Evolutionary conservation across 2,888 invertebrate genomes (phyloP), one percentile per base, ranked within the genome.

Genomic region (Ischnura elegans): DNA sequence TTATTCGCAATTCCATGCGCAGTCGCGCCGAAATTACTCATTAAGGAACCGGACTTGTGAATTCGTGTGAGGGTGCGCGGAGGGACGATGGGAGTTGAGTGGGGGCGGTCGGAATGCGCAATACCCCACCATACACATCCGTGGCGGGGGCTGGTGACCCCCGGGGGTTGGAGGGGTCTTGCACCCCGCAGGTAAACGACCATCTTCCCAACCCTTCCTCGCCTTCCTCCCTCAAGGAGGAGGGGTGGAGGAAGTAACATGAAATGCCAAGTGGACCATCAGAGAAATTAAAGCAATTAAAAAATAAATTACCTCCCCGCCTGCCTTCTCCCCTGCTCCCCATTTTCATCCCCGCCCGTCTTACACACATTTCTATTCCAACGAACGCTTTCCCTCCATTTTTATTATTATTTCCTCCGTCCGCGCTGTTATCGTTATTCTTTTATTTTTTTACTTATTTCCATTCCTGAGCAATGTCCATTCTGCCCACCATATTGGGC

Each of bases 221-320:
- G 0, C 76, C 76, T 36, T 4, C 76, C 76, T n/a, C 36, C n/a
- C 76, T 36, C 61, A 36, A 76, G 76, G 13, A 76, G 36, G 76
- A 76, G 36, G 36, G 76, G 36, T 29, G 76, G 76, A 25, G 29
- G 61, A 61, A n/a, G 61, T 61, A 86, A 86, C 86, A 76, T 76
- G 86, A 86, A 86, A 86, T 46, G 42, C 46, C 86, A 86, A 86
- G 86, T 86, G 86, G 86, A 86, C 86, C 46, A 86, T 86, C 86
- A 46, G 86, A 46, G 86, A 86, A 86, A 86, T 86, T 86, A 86
- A 86, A 46, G 86, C 86, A 86, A 86, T 86, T 86, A 86, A 86
- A 86, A 86, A 86, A 86, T 45, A 86, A 86, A 86, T 86, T 86
- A 46, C 46, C 86, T 87, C 36, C n/a, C 47, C 87, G 46, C 6